These are phyloP conservation scores for Dermolepida albohirtum DNA, from an alignment of 2,888 invertebrate genomes.

Conservation along the genomic window DNA sequence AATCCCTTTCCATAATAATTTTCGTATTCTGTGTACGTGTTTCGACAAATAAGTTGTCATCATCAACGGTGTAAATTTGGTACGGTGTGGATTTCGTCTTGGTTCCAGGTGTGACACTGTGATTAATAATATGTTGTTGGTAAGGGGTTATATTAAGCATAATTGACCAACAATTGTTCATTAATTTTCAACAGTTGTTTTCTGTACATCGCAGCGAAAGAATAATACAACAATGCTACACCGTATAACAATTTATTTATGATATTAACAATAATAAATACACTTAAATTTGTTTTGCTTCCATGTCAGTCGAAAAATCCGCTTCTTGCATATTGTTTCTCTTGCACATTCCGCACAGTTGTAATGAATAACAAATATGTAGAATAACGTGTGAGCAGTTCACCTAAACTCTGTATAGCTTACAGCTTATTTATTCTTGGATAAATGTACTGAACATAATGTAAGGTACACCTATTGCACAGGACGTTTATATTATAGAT, in stretches of 20 bases:
- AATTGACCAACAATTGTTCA: no score
- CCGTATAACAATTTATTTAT: slow-evolving; percentile 51
- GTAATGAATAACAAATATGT: slow-evolving; percentile 12
- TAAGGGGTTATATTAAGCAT: no score
- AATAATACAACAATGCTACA: slow-evolving; percentile 36
- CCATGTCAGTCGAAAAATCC: slow-evolving; percentile 21
- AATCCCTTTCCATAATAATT: no score
- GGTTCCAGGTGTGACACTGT: no score
- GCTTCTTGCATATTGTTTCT: slow-evolving; percentile 17
- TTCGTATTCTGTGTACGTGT: no score
- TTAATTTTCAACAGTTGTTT: no score
- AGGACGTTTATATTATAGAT: slow-evolving; percentile 26
- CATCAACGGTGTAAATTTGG: no score
- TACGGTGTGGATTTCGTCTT: no score
- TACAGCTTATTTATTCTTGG: slow-evolving; percentile 15
- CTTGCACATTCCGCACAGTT: slow-evolving; percentile 13
- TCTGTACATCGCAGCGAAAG: no score
- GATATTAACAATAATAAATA: slow-evolving; percentile 49
- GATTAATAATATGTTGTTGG: no score
- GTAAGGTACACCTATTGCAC: slow-evolving; percentile 25
- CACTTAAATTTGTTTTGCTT: slow-evolving; percentile 36
- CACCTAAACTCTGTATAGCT: slow-evolving; percentile 20
- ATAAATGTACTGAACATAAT: slow-evolving; percentile 14
- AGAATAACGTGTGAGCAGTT: slow-evolving; percentile 14
- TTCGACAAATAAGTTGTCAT: no score